These are phyloP conservation scores for Dermolepida albohirtum DNA, from an alignment of 2,888 invertebrate genomes.

Conservation along the genomic window DNA sequence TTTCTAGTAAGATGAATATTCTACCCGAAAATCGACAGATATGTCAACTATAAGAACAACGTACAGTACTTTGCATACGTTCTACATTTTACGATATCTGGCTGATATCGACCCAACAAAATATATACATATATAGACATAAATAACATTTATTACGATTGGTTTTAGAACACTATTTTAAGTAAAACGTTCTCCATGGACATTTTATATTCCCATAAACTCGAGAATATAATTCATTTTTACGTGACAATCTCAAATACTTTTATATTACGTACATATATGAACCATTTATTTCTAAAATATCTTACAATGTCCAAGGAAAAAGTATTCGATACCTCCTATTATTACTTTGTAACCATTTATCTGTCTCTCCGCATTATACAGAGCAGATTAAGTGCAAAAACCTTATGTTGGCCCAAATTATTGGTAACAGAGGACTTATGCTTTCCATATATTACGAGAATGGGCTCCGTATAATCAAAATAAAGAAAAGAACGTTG, in stretches of 20 bases:
- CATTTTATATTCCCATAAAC: not conserved
- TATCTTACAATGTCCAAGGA: conserved; percentile 1
- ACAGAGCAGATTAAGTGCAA: too few species aligned
- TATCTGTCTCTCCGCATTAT: too few species aligned
- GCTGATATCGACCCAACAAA: conserved; percentile 16
- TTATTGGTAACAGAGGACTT: too few species aligned
- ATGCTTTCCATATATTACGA: too few species aligned
- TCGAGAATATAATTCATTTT: too few species aligned
- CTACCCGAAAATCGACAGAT: conserved; percentile 21
- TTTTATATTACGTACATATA: not conserved
- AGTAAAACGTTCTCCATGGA: not conserved
- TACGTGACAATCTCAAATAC: too few species aligned
- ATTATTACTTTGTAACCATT: too few species aligned
- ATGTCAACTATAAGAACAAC: conserved; percentile 23
- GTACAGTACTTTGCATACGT: conserved; percentile 12
- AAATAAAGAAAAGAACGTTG: too few species aligned
- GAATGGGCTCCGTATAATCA: too few species aligned
- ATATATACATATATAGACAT: too few species aligned
- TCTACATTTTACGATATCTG: conserved; percentile 24
- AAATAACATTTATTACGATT: conserved; percentile 16
- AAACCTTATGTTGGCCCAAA: too few species aligned
- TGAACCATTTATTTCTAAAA: not conserved
- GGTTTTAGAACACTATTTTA: conserved; percentile 5
- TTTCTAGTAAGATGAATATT: conserved; percentile 16
- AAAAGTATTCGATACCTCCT: not conserved